Percentiles rank a stretch among this genome's conserved stretches.
Conservation (phyloP, 2,888 invertebrate species). For the Ophraella communa region DNA sequence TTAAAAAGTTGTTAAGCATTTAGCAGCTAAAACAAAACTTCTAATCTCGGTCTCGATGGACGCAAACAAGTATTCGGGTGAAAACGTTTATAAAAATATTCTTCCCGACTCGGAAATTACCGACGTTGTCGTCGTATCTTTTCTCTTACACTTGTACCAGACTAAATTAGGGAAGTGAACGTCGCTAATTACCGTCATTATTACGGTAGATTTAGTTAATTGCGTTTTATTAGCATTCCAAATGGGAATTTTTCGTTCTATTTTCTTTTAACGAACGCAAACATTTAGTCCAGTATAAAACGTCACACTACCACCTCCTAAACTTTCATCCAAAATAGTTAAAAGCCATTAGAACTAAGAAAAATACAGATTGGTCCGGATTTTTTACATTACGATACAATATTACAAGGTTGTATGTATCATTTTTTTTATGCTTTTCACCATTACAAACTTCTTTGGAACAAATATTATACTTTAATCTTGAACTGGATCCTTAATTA, state of each 20-base stretch:
- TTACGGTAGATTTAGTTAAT: slow-evolving; percentile 32
- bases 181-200: slow-evolving; percentile 29
- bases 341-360: no score
- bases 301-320: background rate
- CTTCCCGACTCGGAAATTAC: slow-evolving; percentile 16
- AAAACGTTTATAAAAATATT: slow-evolving; percentile 3
- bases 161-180: slow-evolving; percentile 30
- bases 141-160: slow-evolving; percentile 15
- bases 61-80: background rate
- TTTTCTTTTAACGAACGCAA: slow-evolving; percentile 9
- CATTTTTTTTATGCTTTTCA: no score
- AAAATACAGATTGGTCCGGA: no score
- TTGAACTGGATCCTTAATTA: no score
- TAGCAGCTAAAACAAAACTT: no score
- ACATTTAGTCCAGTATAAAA: background rate
- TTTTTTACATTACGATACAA: no score
- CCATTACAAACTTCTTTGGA: no score
- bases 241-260: slow-evolving; percentile 22
- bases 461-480: no score
- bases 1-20: no score
- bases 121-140: slow-evolving; percentile 18
- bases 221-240: slow-evolving; percentile 34
- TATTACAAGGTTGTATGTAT: no score
- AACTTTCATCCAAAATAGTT: background rate
- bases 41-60: background rate